Conservation (phyloP, 1,140 invertebrate species). For the Trichomalopsis sarcophagae region DNA sequence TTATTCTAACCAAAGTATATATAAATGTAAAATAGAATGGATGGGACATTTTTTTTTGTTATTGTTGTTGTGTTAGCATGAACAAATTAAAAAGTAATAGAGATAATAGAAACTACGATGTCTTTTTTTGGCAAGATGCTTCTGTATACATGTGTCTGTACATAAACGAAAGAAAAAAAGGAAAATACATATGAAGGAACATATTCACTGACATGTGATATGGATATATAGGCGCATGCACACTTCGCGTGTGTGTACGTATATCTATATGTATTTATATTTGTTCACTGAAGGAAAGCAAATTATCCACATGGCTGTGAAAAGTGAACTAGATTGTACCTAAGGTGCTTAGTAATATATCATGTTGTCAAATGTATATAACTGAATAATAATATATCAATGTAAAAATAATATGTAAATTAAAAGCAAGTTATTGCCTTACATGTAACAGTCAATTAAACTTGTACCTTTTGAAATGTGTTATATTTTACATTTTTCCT, state of each 20-base stretch:
- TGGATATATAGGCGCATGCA: slow-evolving; percentile 46
- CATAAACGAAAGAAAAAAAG: slow-evolving; percentile 45
- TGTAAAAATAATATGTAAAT: slow-evolving; percentile 68
- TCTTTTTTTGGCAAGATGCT: slow-evolving; percentile 30
- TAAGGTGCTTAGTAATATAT: slow-evolving; percentile 75
- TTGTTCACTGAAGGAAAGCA: slow-evolving; percentile 74
- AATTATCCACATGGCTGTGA: slow-evolving; percentile 76
- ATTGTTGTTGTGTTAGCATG: slow-evolving; percentile 50
- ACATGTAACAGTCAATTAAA: slow-evolving; percentile 62
- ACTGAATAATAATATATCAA: slow-evolving; percentile 72
- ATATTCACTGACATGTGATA: slow-evolving; percentile 53
- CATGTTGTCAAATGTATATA: slow-evolving; percentile 72
- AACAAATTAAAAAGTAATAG: slow-evolving; percentile 44
- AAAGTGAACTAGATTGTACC: slow-evolving; percentile 75
- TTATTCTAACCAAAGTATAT: slow-evolving; percentile 66
- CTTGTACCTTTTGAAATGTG: slow-evolving; percentile 58
- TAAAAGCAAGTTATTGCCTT: slow-evolving; percentile 64
- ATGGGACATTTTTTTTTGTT: slow-evolving; percentile 44
- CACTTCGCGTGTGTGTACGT: slow-evolving; percentile 33
- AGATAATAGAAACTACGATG: slow-evolving; percentile 38
- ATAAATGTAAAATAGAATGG: slow-evolving; percentile 51
- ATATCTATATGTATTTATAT: slow-evolving; percentile 62
- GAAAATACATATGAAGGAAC: slow-evolving; percentile 46
- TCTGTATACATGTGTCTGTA: slow-evolving; percentile 53
- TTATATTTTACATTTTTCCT: slow-evolving; percentile 40